A percentile compares a stretch with the other conserved stretches of the same genome.
phyloP scores from a whole-genome alignment of 2,888 invertebrate species.

The Odontomyia ornata region DNA sequence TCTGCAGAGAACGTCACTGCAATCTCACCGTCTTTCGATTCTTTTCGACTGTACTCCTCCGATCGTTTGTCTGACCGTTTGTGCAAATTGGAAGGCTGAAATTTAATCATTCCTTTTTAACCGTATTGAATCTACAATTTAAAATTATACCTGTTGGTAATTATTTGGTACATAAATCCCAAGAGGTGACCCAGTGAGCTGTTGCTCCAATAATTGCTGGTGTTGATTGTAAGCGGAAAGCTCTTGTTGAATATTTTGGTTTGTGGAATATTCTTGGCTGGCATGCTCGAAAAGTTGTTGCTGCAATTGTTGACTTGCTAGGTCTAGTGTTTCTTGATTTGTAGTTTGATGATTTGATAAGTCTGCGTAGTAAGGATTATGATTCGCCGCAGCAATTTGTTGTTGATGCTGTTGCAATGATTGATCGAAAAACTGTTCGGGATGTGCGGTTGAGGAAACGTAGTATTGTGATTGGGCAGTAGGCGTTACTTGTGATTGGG shows the following conservation, averaged over 20 bases:
- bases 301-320: conserved; percentile 57
- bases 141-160: conserved; percentile 43
- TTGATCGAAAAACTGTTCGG: too few relatives aligned
- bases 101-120: too few relatives aligned
- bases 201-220: conserved; percentile 59
- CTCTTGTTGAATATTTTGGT: conserved; percentile 50
- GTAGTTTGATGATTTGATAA: conserved; percentile 56
- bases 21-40: background rate
- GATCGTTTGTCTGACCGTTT: background rate
- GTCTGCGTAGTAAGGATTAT: conserved; percentile 52
- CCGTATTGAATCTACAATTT: too few relatives aligned
- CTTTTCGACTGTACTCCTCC: background rate
- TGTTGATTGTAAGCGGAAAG: conserved; percentile 59
- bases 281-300: conserved; percentile 50
- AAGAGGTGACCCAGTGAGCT: conserved; percentile 60
- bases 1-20: too few relatives aligned
- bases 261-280: conserved; percentile 42
- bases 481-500: conserved; percentile 56
- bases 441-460: conserved; percentile 46
- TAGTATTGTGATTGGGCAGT: background rate
- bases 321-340: conserved; percentile 55
- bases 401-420: conserved; percentile 52
- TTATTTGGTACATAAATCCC: conserved; percentile 67
- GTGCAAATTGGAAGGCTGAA: background rate
- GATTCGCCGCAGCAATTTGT: conserved; percentile 45